Base-by-base conservation (phyloP, 1,140 invertebrate species). In the Aphelinus certus region DNA sequence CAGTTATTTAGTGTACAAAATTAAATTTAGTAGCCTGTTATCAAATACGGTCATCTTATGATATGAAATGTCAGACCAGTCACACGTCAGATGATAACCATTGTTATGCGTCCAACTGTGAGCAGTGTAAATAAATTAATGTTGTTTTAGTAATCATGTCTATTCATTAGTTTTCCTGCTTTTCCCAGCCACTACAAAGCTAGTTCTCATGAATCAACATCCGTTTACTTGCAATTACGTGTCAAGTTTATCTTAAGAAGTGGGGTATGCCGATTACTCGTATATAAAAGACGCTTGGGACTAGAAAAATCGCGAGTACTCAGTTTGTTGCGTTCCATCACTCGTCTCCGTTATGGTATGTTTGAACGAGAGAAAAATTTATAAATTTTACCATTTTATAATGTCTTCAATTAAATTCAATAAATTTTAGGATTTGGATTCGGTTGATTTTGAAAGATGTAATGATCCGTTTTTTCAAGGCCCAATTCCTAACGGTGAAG, bases 401-500 rank as follows among this genome's bases (percentile, higher is more conserved):
- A 58, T 2, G 47, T 5, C 3, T 57, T 57, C 9, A 46, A 55
- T 5, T 60, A 60, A 60, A 26, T 26, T 26, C 26, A 26, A 26
- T 26, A 26, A 26, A 26, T 26, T 26, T 26, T 26, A 26, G 26
- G 26, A 26, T 26, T 26, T 26, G 26, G 1, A 53, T 45, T 48
- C n/a, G 53, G 5, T 26, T 26, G 26, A 26, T 26, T 26, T 26
- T 10, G 3, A 7, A 69, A 1, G 3, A 9, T 83, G 82, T 56
- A 3, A 65, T 0, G 6, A 76, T 6, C 79, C 80, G 3, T 85
- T 75, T 71, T 0, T 64, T 4, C 73, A 77, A 5, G 83, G 83
- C 7, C 82, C 77, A 7, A 49, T 75, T 3, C 9, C 82, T 6
- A 64, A 64, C 45, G 42, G 42, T 2, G 6, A 7, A 6, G 64